phyloP scores from a whole-genome alignment of 2,888 invertebrate species.

The Amphipoea lucens region DNA sequence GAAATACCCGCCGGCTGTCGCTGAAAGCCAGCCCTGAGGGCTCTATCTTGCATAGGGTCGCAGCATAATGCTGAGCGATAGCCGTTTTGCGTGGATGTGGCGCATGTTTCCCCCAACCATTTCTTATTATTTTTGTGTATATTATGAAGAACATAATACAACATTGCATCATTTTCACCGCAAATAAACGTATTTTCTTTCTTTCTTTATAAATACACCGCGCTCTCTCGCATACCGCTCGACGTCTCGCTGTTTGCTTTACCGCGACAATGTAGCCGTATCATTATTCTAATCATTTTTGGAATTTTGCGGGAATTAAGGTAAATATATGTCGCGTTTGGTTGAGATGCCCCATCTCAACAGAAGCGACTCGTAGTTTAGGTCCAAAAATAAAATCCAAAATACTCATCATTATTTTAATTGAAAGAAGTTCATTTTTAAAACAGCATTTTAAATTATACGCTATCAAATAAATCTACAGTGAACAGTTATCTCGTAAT shows the following conservation, averaged over 20 bases:
- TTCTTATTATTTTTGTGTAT: too few species aligned
- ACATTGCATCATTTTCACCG: too few species aligned
- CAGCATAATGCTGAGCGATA: too few species aligned
- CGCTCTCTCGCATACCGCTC: too few species aligned
- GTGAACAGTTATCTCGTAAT: slow-evolving; percentile 46
- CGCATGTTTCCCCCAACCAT: too few species aligned
- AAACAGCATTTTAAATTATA: slow-evolving; percentile 74
- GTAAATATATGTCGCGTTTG: background rate
- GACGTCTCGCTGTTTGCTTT: background rate
- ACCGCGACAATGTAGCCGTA: background rate
- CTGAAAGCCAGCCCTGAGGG: too few species aligned
- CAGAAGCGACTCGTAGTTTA: background rate
- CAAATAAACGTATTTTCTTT: too few species aligned
- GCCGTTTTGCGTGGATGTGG: too few species aligned
- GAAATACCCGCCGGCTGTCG: too few species aligned
- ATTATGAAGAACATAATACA: too few species aligned
- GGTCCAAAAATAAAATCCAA: slow-evolving; percentile 38
- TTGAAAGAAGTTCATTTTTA: slow-evolving; percentile 72
- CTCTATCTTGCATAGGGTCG: too few species aligned
- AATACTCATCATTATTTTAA: slow-evolving; percentile 71
- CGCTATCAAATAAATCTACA: slow-evolving; percentile 65
- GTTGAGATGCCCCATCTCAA: background rate
- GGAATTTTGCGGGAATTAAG: background rate
- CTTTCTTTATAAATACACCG: too few species aligned
- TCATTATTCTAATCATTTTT: background rate